phyloP scores from a whole-genome alignment of 2,797 vertebrate species.

The Lophotriccus pileatus region DNA sequence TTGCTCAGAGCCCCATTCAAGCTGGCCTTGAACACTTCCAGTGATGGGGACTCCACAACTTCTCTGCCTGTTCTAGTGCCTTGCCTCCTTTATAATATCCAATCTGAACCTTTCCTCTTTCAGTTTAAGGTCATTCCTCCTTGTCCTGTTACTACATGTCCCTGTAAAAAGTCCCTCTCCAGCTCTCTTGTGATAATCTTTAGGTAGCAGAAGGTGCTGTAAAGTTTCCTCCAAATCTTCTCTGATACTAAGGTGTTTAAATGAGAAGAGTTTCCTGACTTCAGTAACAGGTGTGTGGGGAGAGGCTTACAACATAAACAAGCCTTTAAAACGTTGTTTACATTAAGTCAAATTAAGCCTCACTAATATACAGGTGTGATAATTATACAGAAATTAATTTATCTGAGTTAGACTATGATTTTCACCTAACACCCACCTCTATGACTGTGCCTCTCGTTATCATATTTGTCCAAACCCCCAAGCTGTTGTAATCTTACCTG shows the following conservation, averaged over 20 bases:
- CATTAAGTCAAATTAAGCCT: background rate
- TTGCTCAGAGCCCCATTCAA: background rate
- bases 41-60: background rate
- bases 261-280: background rate
- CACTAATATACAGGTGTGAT: background rate
- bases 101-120: background rate
- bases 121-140: background rate
- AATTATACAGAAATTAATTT: background rate
- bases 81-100: background rate
- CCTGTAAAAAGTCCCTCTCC: background rate
- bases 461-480: background rate
- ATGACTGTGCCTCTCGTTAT: background rate
- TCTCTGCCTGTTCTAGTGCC: background rate
- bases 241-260: background rate
- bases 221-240: background rate
- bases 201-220: background rate
- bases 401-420: background rate
- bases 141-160: background rate
- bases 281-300: background rate
- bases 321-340: background rate
- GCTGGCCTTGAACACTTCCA: background rate
- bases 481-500: background rate
- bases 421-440: background rate
- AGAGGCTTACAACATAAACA: background rate
- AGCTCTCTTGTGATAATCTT: accelerated